Evolutionary conservation across 2,888 invertebrate genomes (phyloP).

Genomic region (Apotomis turbidana): DNA sequence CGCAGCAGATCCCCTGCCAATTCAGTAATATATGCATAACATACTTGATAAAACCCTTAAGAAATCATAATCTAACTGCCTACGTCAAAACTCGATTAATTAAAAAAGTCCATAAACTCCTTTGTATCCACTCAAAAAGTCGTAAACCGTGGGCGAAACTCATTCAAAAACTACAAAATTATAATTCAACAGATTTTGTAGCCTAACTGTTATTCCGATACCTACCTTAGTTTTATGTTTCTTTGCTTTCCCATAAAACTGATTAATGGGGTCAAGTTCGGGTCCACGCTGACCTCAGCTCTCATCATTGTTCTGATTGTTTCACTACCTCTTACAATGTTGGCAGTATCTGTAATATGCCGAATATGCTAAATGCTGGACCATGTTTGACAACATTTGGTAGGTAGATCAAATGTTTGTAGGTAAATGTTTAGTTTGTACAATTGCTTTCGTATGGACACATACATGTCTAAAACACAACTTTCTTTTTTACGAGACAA

Average conservation of each 20-base stretch:
- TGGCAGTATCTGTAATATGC: not conserved
- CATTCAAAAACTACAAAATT: not conserved
- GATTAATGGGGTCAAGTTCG: constrained; percentile 14
- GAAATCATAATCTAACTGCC: no score
- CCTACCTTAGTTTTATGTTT: constrained; percentile 19
- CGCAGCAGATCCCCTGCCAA: no score
- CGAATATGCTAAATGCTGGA: no score
- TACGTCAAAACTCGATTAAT: not conserved
- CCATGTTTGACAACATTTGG: no score
- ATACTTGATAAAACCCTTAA: no score
- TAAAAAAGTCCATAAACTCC: not conserved
- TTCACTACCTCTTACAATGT: not conserved
- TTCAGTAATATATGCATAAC: no score
- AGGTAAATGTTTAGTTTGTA: no score
- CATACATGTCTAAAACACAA: no score
- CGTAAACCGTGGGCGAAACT: constrained; percentile 29
- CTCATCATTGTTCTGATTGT: not conserved
- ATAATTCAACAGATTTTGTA: not conserved
- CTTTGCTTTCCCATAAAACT: constrained; percentile 25
- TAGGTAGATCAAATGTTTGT: no score
- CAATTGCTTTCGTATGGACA: no score
- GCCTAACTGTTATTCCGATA: constrained; percentile 15
- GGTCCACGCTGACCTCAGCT: not conserved
- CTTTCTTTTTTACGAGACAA: no score
- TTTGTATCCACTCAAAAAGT: not conserved